Evolutionary conservation across 2,888 invertebrate species (phyloP).

Genomic region (Eristalis intricaria): DNA sequence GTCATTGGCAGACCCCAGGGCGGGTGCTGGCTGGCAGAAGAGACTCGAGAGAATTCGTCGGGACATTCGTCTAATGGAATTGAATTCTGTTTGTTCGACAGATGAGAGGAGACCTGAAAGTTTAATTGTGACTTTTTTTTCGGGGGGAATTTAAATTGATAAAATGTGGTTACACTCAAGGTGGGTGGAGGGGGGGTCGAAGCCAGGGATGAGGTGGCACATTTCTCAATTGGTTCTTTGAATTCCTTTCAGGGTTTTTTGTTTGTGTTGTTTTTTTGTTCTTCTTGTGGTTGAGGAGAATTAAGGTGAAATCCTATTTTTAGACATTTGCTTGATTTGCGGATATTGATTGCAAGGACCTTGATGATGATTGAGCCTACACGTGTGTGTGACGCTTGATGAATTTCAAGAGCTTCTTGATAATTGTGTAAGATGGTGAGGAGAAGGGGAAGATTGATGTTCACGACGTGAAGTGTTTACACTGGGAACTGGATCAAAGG

Average conservation of each 20-base stretch:
- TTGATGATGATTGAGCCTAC: no score
- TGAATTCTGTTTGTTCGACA: constrained; percentile 64
- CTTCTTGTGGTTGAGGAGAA: not conserved
- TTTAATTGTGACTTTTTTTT: constrained; percentile 41
- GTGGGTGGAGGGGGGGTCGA: not conserved
- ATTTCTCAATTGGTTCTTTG: not conserved
- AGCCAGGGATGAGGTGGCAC: not conserved
- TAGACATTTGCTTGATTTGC: no score
- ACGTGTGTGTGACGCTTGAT: no score
- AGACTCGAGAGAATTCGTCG: not conserved
- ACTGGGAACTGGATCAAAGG: no score
- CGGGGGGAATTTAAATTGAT: constrained; percentile 33
- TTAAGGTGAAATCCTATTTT: no score
- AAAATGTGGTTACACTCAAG: not conserved
- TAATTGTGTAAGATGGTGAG: no score
- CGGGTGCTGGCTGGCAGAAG: not conserved
- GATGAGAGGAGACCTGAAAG: constrained; percentile 46
- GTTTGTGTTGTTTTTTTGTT: not conserved
- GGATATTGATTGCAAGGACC: no score
- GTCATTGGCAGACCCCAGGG: not conserved
- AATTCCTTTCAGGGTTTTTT: not conserved
- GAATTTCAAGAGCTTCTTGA: no score
- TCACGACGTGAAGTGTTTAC: no score
- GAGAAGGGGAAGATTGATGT: no score
- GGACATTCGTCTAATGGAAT: constrained; percentile 46